Conservation (phyloP, 2,888 invertebrate species). For the Lordiphosa fenestrarum region DNA sequence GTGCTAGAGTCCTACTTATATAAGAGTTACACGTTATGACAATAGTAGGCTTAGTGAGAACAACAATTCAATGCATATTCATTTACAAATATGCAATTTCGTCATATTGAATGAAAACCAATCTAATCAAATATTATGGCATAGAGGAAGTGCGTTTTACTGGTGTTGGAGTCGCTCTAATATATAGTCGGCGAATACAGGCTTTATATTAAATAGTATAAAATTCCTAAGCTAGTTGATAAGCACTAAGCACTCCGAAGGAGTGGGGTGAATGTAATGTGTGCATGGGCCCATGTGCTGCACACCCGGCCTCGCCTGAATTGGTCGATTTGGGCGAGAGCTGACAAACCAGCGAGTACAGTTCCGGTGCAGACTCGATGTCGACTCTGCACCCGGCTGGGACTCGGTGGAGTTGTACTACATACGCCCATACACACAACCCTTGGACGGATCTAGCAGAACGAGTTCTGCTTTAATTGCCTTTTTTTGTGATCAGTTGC, state of each 20-base stretch:
- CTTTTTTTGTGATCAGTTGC: no score
- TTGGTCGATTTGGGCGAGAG: constrained; percentile 13
- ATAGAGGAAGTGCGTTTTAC: no score
- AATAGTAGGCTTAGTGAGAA: constrained; percentile 62
- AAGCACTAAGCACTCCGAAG: neutral
- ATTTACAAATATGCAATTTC: constrained; percentile 24
- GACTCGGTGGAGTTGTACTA: no score
- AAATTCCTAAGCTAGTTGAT: no score
- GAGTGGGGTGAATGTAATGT: constrained; percentile 1
- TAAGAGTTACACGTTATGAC: constrained; percentile 43
- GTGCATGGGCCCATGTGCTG: neutral
- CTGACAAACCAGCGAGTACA: neutral
- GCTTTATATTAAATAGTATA: no score
- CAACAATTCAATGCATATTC: constrained; percentile 4
- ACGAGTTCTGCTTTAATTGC: no score
- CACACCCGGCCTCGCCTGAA: neutral
- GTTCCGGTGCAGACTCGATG: neutral
- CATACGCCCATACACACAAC: no score
- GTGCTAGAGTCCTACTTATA: constrained; percentile 17
- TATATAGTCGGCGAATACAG: no score
- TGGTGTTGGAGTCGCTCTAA: no score
- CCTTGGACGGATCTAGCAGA: no score
- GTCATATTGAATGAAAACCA: constrained; percentile 26
- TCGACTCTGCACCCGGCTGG: no score
- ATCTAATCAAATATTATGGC: constrained; percentile 14